These are phyloP conservation scores for Pelmatolapia mariae DNA, from an alignment of 2,113 vertebrate species.

Conservation along the genomic window DNA sequence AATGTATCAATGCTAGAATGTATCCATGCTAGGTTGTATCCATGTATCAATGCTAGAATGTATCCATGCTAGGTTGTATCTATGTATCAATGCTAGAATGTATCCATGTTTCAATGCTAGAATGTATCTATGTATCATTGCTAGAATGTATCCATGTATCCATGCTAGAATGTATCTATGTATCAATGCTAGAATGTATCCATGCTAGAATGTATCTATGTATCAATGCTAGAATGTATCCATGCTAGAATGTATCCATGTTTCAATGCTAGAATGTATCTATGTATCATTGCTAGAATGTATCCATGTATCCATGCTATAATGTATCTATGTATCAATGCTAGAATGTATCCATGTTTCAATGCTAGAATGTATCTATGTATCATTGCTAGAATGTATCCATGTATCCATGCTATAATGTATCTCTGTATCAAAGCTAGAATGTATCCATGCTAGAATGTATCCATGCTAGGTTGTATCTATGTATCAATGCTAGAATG, in stretches of 20 bases:
- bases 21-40: accelerated
- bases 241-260: accelerated
- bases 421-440: accelerated
- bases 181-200: accelerated
- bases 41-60: too few species aligned
- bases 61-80: accelerated
- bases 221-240: accelerated
- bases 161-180: too few species aligned
- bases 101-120: accelerated
- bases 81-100: accelerated
- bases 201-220: accelerated
- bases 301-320: too few species aligned
- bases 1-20: too few species aligned
- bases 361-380: accelerated
- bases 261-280: too few species aligned
- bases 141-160: background rate
- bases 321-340: too few species aligned
- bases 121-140: accelerated
- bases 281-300: too few species aligned
- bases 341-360: accelerated
- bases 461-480: too few species aligned
- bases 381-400: accelerated
- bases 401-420: background rate
- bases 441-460: accelerated
- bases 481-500: background rate